phyloP scores from a whole-genome alignment of 2,888 invertebrate genomes.

The Norana najaformis region DNA sequence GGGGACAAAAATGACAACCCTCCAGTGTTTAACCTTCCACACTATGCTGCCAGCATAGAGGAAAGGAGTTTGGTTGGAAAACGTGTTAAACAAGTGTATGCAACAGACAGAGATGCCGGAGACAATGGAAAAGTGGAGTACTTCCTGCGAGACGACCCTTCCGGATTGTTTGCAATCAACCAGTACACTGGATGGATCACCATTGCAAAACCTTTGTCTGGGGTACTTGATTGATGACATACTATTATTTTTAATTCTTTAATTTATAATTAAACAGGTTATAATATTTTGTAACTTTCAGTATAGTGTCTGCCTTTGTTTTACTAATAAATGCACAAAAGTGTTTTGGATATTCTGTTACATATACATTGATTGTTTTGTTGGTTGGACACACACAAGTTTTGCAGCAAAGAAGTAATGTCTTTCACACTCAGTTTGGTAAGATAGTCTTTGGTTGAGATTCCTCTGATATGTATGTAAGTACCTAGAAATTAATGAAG shows the following conservation, averaged over 20 bases:
- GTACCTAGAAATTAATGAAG: neutral
- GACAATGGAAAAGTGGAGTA: slow-evolving; percentile 75
- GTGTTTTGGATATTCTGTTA: too few species aligned
- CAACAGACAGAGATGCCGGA: slow-evolving; percentile 94
- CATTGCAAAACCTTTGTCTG: slow-evolving; percentile 79
- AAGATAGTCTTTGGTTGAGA: neutral
- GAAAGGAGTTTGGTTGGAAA: slow-evolving; percentile 50
- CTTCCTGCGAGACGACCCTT: slow-evolving; percentile 71
- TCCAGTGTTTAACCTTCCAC: slow-evolving; percentile 56
- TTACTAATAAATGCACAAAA: neutral
- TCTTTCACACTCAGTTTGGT: too few species aligned
- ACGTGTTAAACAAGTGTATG: slow-evolving; percentile 72
- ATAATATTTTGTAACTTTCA: neutral
- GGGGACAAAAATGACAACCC: slow-evolving; percentile 58
- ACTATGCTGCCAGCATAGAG: slow-evolving; percentile 52
- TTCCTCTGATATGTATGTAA: neutral
- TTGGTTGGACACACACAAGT: too few species aligned
- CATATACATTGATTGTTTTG: too few species aligned
- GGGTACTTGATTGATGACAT: slow-evolving; percentile 42
- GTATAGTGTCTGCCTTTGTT: neutral
- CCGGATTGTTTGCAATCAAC: slow-evolving; percentile 91
- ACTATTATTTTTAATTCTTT: neutral
- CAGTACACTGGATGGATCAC: slow-evolving; percentile 96
- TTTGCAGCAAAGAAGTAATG: too few species aligned
- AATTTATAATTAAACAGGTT: neutral